Evolutionary conservation across 2,888 invertebrate genomes (phyloP).

Genomic region (Tachina lurida): DNA sequence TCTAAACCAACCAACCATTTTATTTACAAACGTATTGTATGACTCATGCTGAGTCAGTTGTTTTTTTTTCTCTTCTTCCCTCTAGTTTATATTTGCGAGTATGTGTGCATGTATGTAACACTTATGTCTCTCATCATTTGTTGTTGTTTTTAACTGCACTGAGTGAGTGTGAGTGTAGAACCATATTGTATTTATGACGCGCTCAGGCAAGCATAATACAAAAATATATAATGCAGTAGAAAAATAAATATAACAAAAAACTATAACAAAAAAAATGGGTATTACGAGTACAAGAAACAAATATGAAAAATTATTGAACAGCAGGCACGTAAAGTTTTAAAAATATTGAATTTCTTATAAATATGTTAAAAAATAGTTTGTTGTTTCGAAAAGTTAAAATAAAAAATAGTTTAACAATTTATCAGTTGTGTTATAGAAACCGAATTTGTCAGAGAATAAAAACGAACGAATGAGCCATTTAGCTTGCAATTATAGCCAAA

Average conservation of each 20-base stretch:
- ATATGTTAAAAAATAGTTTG: no score
- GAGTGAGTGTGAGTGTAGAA: slow-evolving; percentile 32
- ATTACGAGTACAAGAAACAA: neutral
- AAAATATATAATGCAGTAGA: slow-evolving; percentile 36
- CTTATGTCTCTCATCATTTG: slow-evolving; percentile 18
- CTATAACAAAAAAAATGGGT: neutral
- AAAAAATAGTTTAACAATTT: no score
- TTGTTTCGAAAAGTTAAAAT: no score
- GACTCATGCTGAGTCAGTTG: slow-evolving; percentile 60
- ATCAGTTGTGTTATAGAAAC: no score
- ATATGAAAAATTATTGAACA: slow-evolving; percentile 26
- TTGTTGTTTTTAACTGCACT: slow-evolving; percentile 4
- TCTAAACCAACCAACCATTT: slow-evolving; percentile 56
- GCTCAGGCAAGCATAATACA: slow-evolving; percentile 60
- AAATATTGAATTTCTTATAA: no score
- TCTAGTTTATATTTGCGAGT: neutral
- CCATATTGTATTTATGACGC: slow-evolving; percentile 67
- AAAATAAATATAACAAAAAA: neutral
- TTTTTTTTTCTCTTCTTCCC: neutral
- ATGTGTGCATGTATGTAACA: neutral
- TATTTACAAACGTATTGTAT: slow-evolving; percentile 59
- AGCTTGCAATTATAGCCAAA: no score
- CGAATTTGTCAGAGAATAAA: no score
- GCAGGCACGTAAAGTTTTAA: neutral
- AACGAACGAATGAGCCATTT: no score